Evolutionary conservation across 2,113 vertebrate genomes (phyloP).

Genomic region (Clupea harengus): DNA sequence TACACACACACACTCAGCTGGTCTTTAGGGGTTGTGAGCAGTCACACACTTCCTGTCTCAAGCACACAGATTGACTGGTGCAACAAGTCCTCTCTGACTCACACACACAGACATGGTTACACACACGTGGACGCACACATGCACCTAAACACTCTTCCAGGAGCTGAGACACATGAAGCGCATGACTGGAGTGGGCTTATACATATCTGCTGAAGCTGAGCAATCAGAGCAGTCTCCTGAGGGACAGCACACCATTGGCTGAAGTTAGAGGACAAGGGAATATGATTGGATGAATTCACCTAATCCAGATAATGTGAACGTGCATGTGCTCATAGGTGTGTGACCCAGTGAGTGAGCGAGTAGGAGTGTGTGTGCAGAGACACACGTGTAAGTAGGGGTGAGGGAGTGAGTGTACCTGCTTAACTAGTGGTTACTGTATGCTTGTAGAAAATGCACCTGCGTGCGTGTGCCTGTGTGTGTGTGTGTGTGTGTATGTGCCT

Average conservation of each 20-base stretch:
- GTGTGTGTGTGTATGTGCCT: neutral
- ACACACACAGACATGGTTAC: neutral
- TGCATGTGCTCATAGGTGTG: slow-evolving; percentile 24
- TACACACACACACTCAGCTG: slow-evolving; percentile 16
- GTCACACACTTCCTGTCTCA: too few species aligned
- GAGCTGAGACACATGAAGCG: slow-evolving; percentile 39
- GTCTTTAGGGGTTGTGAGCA: neutral
- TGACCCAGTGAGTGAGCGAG: neutral
- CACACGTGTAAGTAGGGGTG: slow-evolving; percentile 38
- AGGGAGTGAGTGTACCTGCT: too few species aligned
- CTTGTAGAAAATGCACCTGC: too few species aligned
- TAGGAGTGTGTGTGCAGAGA: neutral
- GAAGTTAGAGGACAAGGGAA: slow-evolving; percentile 1
- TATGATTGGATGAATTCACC: slow-evolving; percentile 4
- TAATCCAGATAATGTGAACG: slow-evolving; percentile 14
- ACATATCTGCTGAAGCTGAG: slow-evolving; percentile 61
- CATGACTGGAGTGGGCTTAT: slow-evolving; percentile 41
- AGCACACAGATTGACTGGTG: too few species aligned
- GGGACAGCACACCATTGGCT: slow-evolving; percentile 53
- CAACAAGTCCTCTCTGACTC: too few species aligned
- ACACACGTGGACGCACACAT: neutral
- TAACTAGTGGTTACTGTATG: neutral
- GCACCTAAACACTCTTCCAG: neutral
- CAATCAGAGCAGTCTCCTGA: slow-evolving; percentile 35
- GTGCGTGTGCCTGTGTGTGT: neutral